phyloP scores from a whole-genome alignment of 2,888 invertebrate genomes.

The Timandra comae region DNA sequence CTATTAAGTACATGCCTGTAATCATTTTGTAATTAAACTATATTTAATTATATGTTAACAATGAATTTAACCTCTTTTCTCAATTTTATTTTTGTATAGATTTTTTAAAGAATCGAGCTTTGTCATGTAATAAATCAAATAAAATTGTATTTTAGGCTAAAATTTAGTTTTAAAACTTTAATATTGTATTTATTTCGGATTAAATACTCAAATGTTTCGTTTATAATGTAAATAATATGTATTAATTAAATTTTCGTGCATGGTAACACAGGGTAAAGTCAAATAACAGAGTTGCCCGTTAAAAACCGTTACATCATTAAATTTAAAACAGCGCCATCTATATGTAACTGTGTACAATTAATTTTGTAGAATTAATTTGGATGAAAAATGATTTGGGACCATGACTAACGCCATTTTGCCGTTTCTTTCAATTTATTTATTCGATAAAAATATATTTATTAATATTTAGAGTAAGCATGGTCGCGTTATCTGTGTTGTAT shows the following conservation, averaged over 20 bases:
- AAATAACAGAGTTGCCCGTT: slow-evolving; percentile 33
- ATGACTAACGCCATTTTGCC: slow-evolving; percentile 35
- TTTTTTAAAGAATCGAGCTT: no score
- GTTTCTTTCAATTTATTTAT: no score
- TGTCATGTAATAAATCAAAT: no score
- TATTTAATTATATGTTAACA: no score
- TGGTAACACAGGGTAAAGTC: slow-evolving; percentile 55
- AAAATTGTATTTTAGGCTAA: no score
- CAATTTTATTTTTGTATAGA: no score
- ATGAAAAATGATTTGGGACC: slow-evolving; percentile 44
- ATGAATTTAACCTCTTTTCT: no score
- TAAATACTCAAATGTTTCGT: slow-evolving; percentile 45
- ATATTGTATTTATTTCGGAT: slow-evolving; percentile 4
- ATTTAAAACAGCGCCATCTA: slow-evolving; percentile 24
- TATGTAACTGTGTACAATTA: slow-evolving; percentile 34
- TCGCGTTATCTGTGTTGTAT: neutral
- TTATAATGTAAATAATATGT: slow-evolving; percentile 32
- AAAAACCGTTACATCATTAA: no score
- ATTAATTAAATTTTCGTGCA: slow-evolving; percentile 34
- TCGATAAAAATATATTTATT: no score
- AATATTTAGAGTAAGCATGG: slow-evolving; percentile 1
- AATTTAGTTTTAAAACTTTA: no score
- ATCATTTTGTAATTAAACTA: no score
- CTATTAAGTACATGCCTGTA: no score
- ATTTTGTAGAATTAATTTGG: slow-evolving; percentile 24